phyloP scores from a whole-genome alignment of 2,888 invertebrate species.

The Corbicula japonica region DNA sequence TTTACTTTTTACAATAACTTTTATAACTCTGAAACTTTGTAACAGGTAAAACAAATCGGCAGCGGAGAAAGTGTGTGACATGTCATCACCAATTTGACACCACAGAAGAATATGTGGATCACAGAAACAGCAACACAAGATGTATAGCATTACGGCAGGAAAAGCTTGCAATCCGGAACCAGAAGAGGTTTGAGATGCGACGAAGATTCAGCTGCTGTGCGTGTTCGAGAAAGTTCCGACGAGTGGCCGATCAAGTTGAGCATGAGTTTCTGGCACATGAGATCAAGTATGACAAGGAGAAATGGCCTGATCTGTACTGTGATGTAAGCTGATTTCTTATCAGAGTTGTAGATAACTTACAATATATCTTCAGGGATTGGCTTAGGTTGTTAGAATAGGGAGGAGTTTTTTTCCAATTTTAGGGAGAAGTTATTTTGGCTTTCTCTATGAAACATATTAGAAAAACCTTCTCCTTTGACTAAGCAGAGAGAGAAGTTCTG shows the following conservation, averaged over 20 bases:
- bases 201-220: constrained; percentile 37
- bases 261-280: constrained; percentile 54
- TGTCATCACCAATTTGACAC: constrained; percentile 41
- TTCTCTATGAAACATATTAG: too few species aligned
- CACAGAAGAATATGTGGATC: constrained; percentile 35
- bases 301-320: constrained; percentile 55
- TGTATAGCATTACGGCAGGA: constrained; percentile 35
- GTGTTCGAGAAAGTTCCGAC: constrained; percentile 48
- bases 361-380: too few species aligned
- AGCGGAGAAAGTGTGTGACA: constrained; percentile 39
- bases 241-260: constrained; percentile 45
- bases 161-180: constrained; percentile 28
- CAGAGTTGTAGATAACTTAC: too few species aligned
- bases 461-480: too few species aligned
- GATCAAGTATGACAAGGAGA: constrained; percentile 52
- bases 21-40: too few species aligned
- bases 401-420: too few species aligned
- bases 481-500: too few species aligned
- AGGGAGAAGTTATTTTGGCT: too few species aligned
- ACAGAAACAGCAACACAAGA: constrained; percentile 41
- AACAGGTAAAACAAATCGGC: constrained; percentile 36
- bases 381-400: too few species aligned
- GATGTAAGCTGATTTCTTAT: constrained; percentile 38
- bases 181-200: constrained; percentile 38
- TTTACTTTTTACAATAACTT: too few species aligned